A percentile compares a stretch with the other conserved stretches of the same genome.
These are phyloP conservation scores for Hartigia nigra DNA, from an alignment of 2,888 invertebrate genomes.

Conservation along the genomic window DNA sequence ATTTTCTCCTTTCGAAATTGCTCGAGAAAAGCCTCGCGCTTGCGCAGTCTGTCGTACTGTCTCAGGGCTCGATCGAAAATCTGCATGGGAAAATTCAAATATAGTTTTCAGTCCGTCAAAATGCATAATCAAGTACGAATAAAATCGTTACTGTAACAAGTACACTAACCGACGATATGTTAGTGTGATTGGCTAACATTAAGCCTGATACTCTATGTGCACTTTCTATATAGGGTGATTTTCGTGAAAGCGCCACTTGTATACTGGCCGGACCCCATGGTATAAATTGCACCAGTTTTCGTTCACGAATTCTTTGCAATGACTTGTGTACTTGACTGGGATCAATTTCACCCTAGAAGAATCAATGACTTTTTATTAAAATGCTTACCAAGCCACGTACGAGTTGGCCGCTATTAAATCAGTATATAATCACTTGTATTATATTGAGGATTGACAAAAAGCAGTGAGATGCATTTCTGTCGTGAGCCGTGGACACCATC, in stretches of 20 bases:
- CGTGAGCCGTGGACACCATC: constrained; percentile 97
- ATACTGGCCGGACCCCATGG: constrained; percentile 99
- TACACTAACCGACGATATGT: constrained; percentile 87
- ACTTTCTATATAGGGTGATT: constrained; percentile 95
- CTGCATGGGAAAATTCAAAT: constrained; percentile 65
- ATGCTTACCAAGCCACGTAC: not conserved
- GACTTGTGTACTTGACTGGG: constrained; percentile 98
- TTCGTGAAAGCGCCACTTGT: constrained; percentile 93
- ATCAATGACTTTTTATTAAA: constrained; percentile 7
- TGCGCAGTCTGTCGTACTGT: constrained; percentile 95
- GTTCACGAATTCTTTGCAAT: constrained; percentile 91
- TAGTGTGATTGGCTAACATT: constrained; percentile 98
- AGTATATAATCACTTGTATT: constrained; percentile 76
- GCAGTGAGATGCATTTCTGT: constrained; percentile 89
- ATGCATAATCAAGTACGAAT: not conserved
- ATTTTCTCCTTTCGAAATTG: constrained; percentile 96
- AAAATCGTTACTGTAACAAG: not conserved
- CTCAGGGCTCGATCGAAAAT: constrained; percentile 90
- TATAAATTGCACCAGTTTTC: constrained; percentile 94
- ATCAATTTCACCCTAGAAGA: constrained; percentile 91
- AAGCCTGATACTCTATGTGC: constrained; percentile 96
- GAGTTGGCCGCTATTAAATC: not conserved
- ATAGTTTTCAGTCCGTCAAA: not conserved
- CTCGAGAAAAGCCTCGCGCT: constrained; percentile 96
- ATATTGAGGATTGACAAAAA: constrained; percentile 98